Evolutionary conservation across 23 tunicate genomes (phyloP).

Genomic region (Halocynthia roretzi): DNA sequence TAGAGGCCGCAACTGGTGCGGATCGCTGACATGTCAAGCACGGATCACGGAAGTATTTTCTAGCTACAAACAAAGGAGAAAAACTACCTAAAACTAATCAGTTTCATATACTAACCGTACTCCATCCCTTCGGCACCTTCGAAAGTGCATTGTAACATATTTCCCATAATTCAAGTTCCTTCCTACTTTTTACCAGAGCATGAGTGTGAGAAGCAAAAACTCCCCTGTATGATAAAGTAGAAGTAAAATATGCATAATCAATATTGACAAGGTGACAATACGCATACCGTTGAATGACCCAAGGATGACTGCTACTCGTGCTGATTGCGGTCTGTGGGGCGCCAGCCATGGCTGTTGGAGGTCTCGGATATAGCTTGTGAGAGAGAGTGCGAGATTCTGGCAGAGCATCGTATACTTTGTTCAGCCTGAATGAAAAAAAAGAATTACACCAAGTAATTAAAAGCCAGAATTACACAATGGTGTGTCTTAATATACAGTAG

Average conservation of each 20-base stretch:
- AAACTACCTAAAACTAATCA: no score
- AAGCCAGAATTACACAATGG: not conserved
- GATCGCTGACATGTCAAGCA: no score
- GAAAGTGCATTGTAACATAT: conserved; percentile 82
- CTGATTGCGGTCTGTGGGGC: conserved; percentile 84
- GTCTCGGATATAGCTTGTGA: conserved; percentile 81
- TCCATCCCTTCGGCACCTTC: conserved; percentile 70
- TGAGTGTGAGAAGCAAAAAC: conserved; percentile 77
- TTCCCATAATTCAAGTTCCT: conserved; percentile 90
- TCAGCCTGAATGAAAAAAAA: conserved; percentile 34
- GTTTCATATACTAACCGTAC: conserved; percentile 32
- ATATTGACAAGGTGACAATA: not conserved
- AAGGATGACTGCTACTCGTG: conserved; percentile 72
- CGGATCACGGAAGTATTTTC: no score
- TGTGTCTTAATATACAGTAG: not conserved
- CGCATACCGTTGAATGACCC: conserved; percentile 59
- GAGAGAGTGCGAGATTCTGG: conserved; percentile 66
- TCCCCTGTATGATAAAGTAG: conserved; percentile 40
- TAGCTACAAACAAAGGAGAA: no score
- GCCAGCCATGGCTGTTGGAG: conserved; percentile 62
- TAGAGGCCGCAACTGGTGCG: no score
- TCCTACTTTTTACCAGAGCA: conserved; percentile 51
- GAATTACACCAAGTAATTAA: not conserved
- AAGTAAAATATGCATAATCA: not conserved
- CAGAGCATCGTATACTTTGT: conserved; percentile 56